phyloP scores from a whole-genome alignment of 1,140 invertebrate genomes.

The Drosophila ambigua region DNA sequence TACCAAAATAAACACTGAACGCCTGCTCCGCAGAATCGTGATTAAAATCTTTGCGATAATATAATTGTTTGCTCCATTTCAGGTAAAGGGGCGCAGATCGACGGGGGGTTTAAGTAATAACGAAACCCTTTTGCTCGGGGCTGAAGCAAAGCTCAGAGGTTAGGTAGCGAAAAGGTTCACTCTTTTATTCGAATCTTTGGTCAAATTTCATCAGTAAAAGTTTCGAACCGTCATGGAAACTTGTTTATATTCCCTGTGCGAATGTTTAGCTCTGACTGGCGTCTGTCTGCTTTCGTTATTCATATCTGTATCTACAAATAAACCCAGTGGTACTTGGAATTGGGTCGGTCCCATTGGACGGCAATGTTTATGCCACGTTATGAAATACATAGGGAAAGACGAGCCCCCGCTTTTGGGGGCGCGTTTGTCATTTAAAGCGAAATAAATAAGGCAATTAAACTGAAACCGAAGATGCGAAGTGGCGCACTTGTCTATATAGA shows the following conservation, averaged over 20 bases:
- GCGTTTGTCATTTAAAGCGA: slow-evolving; percentile 32
- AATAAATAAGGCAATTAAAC: slow-evolving; percentile 45
- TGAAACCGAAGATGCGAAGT: slow-evolving; percentile 3
- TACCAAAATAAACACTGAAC: slow-evolving; percentile 40
- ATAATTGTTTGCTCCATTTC: slow-evolving; percentile 32
- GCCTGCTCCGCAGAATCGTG: slow-evolving; percentile 40
- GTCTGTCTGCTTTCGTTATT: slow-evolving; percentile 6
- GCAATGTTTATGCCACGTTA: slow-evolving; percentile 61
- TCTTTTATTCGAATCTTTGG: too few relatives aligned
- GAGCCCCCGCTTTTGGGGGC: slow-evolving; percentile 65
- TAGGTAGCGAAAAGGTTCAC: too few relatives aligned
- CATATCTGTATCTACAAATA: slow-evolving; percentile 40
- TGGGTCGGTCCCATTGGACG: slow-evolving; percentile 61
- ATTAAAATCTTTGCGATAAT: slow-evolving; percentile 58
- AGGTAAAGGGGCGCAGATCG: background rate
- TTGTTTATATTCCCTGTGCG: too few relatives aligned
- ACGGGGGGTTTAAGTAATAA: background rate
- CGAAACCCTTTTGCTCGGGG: too few relatives aligned
- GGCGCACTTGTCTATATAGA: slow-evolving; percentile 1
- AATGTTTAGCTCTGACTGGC: background rate
- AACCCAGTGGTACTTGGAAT: slow-evolving; percentile 44
- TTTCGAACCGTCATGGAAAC: too few relatives aligned
- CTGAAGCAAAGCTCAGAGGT: too few relatives aligned
- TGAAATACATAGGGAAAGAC: slow-evolving; percentile 61
- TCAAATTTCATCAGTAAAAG: too few relatives aligned